These are phyloP conservation scores for Osmerus eperlanus DNA, from an alignment of 2,113 vertebrate genomes.

Conservation along the genomic window DNA sequence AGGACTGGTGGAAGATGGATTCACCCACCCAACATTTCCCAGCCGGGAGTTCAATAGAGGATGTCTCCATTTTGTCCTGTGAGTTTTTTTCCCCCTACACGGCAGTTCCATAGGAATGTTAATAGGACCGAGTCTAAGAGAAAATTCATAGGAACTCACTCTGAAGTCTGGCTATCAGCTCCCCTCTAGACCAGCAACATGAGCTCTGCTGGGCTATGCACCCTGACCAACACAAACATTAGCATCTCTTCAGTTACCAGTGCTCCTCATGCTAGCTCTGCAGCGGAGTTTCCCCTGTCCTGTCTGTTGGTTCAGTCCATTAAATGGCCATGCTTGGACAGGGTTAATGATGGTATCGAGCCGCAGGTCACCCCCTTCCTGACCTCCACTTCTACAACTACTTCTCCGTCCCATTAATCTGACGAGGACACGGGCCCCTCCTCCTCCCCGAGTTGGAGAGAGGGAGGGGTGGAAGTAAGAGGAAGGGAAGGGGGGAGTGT, in stretches of 20 bases:
- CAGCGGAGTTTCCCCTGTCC: constrained; percentile 1
- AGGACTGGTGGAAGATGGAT: background rate
- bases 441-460: background rate
- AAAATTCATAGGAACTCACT: background rate
- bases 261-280: constrained; percentile 22
- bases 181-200: too few species aligned
- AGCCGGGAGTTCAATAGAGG: too few species aligned
- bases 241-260: background rate
- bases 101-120: too few species aligned
- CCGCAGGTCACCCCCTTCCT: constrained; percentile 24
- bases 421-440: constrained; percentile 41
- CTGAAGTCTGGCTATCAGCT: background rate
- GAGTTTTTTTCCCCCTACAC: too few species aligned
- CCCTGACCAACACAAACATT: background rate
- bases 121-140: too few species aligned
- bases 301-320: constrained; percentile 35
- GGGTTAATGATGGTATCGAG: constrained; percentile 55
- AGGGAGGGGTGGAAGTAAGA: too few species aligned
- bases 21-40: background rate
- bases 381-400: constrained; percentile 33
- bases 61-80: too few species aligned
- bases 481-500: too few species aligned
- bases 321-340: constrained; percentile 42
- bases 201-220: background rate
- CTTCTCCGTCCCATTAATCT: constrained; percentile 54